Conservation (phyloP, 2,797 vertebrate species). For the Crenuchus spilurus region DNA sequence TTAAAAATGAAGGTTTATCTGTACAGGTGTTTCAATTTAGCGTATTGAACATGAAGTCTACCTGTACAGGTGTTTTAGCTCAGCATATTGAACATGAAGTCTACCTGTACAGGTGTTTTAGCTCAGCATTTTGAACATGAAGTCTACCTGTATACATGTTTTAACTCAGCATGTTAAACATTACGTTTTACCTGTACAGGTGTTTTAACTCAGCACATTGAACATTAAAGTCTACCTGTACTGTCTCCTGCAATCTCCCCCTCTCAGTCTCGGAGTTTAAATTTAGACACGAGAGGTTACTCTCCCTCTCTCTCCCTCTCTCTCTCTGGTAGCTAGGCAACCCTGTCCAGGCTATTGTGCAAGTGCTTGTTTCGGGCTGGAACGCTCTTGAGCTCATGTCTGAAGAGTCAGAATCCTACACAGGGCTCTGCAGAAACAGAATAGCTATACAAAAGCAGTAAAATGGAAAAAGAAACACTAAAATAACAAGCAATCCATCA, state of each 20-base stretch:
- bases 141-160: slow-evolving; percentile 11
- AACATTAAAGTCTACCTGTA: slow-evolving; percentile 39
- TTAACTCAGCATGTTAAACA: not conserved
- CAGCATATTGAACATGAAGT: not conserved
- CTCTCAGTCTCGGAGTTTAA: slow-evolving; percentile 66
- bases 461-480: not conserved
- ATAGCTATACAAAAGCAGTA: slow-evolving; percentile 12
- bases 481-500: slow-evolving; percentile 10
- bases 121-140: slow-evolving; percentile 32
- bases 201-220: slow-evolving; percentile 32
- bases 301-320: slow-evolving; percentile 51
- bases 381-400: slow-evolving; percentile 33
- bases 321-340: slow-evolving; percentile 74
- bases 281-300: slow-evolving; percentile 75
- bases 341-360: slow-evolving; percentile 59
- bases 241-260: slow-evolving; percentile 39
- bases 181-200: not conserved
- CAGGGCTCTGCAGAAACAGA: not conserved
- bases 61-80: not conserved
- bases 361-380: slow-evolving; percentile 48
- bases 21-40: too few relatives aligned
- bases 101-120: slow-evolving; percentile 1
- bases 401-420: slow-evolving; percentile 41
- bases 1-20: too few relatives aligned
- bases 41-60: slow-evolving; percentile 30